phyloP scores from a whole-genome alignment of 1,140 invertebrate species.

The Cydia pomonella region DNA sequence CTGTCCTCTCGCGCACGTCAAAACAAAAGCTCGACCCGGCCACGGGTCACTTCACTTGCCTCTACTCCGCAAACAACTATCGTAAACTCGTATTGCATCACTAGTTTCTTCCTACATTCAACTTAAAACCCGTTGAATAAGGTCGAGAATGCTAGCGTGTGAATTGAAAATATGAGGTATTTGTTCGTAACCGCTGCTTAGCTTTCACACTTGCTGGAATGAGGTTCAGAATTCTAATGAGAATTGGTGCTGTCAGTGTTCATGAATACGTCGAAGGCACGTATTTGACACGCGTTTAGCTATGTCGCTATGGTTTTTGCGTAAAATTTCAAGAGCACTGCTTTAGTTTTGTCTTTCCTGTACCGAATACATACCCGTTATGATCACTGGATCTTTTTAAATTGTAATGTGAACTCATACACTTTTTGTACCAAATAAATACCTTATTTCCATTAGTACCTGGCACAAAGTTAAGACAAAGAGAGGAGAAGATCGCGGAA shows the following conservation, averaged over 20 bases:
- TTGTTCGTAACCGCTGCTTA: slow-evolving; percentile 5
- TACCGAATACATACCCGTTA: too few species aligned
- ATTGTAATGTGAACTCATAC: too few species aligned
- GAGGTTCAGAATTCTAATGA: slow-evolving; percentile 21
- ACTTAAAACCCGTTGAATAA: neutral
- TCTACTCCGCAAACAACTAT: neutral
- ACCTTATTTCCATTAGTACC: too few species aligned
- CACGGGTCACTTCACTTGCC: slow-evolving; percentile 18
- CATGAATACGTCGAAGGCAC: slow-evolving; percentile 11
- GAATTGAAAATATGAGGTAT: neutral
- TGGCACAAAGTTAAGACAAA: too few species aligned
- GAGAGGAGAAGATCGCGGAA: too few species aligned
- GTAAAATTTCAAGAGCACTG: neutral
- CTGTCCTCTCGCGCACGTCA: slow-evolving; percentile 14
- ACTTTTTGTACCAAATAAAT: too few species aligned
- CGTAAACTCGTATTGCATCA: neutral
- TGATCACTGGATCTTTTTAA: too few species aligned
- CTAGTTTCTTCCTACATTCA: neutral
- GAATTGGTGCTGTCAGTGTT: slow-evolving; percentile 12
- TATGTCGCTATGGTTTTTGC: neutral
- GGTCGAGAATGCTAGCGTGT: neutral
- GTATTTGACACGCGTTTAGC: neutral
- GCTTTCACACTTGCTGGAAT: slow-evolving; percentile 14
- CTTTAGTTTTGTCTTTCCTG: neutral
- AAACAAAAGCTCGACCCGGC: slow-evolving; percentile 18